Conservation (phyloP, 2,888 invertebrate genomes). For the Leptogaster cylindrica region DNA sequence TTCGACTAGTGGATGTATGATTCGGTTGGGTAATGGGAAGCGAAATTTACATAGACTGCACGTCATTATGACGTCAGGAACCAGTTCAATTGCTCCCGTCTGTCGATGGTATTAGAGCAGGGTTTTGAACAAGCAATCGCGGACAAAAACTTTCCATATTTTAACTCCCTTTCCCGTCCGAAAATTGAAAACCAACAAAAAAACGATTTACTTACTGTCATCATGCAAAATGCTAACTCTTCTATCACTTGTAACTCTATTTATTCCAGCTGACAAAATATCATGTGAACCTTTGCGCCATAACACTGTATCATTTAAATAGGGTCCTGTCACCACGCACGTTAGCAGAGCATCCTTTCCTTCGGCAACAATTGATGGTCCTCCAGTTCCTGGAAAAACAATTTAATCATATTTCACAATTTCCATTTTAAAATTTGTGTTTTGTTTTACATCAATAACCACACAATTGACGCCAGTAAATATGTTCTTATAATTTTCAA, state of each 20-base stretch:
- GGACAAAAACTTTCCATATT: neutral
- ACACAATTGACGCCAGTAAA: no score
- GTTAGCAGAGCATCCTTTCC: constrained; percentile 82
- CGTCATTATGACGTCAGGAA: no score
- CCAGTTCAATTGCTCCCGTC: no score
- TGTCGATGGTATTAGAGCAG: no score
- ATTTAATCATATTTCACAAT: no score
- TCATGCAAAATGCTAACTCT: constrained; percentile 78
- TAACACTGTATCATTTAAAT: constrained; percentile 70
- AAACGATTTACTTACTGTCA: constrained; percentile 66
- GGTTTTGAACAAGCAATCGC: neutral
- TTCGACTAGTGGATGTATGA: no score
- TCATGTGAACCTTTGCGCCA: constrained; percentile 76
- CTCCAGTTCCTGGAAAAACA: constrained; percentile 56
- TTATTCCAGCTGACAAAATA: constrained; percentile 77
- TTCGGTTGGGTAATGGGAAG: no score
- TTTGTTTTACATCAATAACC: no score
- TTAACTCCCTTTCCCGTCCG: no score
- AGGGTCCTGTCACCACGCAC: constrained; percentile 74
- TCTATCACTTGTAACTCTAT: constrained; percentile 76
- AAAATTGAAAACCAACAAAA: neutral
- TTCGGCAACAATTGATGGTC: constrained; percentile 64
- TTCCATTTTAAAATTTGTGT: no score
- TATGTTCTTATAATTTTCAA: no score
- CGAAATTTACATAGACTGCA: no score